Percentiles rank a stretch among this genome's conserved stretches.
phyloP scores from a whole-genome alignment of 92 coral and sea anemone genomes.

The Zoanthus gigantus region DNA sequence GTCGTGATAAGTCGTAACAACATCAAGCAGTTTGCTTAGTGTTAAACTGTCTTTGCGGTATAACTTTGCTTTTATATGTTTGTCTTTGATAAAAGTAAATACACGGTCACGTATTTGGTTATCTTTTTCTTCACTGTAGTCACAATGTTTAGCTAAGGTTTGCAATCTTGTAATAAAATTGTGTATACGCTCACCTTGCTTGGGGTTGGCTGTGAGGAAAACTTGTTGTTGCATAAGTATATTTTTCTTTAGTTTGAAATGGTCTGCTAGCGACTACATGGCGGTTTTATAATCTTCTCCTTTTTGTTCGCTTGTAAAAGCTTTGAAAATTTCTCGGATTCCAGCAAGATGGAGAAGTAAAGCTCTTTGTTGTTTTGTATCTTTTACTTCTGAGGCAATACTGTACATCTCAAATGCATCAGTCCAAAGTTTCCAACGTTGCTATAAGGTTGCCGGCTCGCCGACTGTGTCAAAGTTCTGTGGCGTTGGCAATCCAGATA shows the following conservation, averaged over 20 bases:
- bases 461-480: slow-evolving; percentile 65
- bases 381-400: slow-evolving; percentile 39
- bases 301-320: slow-evolving; percentile 38
- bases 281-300: slow-evolving; percentile 53
- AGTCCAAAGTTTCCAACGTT: slow-evolving; percentile 62
- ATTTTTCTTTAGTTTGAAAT: slow-evolving; percentile 63
- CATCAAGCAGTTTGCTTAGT: slow-evolving; percentile 48
- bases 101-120: slow-evolving; percentile 62
- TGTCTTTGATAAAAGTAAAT: slow-evolving; percentile 52
- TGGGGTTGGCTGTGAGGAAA: slow-evolving; percentile 47
- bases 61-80: slow-evolving; percentile 59
- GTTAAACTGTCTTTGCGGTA: slow-evolving; percentile 53
- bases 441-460: slow-evolving; percentile 64
- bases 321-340: slow-evolving; percentile 47
- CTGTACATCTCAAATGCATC: slow-evolving; percentile 62
- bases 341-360: slow-evolving; percentile 67
- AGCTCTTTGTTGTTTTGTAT: slow-evolving; percentile 39
- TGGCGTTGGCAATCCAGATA: not conserved
- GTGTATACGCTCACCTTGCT: slow-evolving; percentile 58
- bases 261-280: slow-evolving; percentile 44
- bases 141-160: slow-evolving; percentile 64
- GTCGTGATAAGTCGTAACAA: slow-evolving; percentile 56
- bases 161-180: slow-evolving; percentile 58
- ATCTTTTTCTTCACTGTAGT: slow-evolving; percentile 59
- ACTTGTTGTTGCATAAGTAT: slow-evolving; percentile 54